phyloP scores from a whole-genome alignment of 1,140 invertebrate species.

The Pygmarrhopalites habei region DNA sequence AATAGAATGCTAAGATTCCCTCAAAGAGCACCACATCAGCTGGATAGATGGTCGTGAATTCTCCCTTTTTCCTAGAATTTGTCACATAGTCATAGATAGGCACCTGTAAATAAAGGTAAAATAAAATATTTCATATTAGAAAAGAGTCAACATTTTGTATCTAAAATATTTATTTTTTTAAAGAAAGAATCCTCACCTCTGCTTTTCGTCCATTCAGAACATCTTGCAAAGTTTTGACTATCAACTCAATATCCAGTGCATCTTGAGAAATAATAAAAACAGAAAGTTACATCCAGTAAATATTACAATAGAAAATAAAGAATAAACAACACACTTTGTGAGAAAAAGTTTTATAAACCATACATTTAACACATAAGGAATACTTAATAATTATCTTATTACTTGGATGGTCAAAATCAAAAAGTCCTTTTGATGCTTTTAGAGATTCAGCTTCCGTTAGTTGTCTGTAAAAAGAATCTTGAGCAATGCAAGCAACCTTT shows the following conservation, averaged over 20 bases:
- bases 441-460: constrained; percentile 70
- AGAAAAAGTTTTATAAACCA: too few species aligned
- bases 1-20: constrained; percentile 97
- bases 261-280: constrained; percentile 47
- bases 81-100: constrained; percentile 82
- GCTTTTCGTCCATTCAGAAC: constrained; percentile 76
- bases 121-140: too few species aligned
- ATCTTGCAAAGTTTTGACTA: constrained; percentile 67
- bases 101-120: too few species aligned
- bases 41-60: constrained; percentile 78
- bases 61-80: constrained; percentile 65
- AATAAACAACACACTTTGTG: too few species aligned
- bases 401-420: constrained; percentile 96
- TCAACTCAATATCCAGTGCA: constrained; percentile 80
- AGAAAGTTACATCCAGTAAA: too few species aligned
- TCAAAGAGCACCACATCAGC: constrained; percentile 97
- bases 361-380: too few species aligned
- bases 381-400: too few species aligned
- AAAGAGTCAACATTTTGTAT: too few species aligned
- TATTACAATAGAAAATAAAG: too few species aligned
- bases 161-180: too few species aligned
- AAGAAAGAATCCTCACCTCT: too few species aligned
- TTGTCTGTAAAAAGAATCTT: constrained; percentile 91
- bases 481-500: constrained; percentile 87
- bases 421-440: constrained; percentile 81